Evolutionary conservation across 2,888 invertebrate genomes (phyloP), one percentile per base, ranked within the genome.

Genomic region (Chaetogeoica ovagalla): DNA sequence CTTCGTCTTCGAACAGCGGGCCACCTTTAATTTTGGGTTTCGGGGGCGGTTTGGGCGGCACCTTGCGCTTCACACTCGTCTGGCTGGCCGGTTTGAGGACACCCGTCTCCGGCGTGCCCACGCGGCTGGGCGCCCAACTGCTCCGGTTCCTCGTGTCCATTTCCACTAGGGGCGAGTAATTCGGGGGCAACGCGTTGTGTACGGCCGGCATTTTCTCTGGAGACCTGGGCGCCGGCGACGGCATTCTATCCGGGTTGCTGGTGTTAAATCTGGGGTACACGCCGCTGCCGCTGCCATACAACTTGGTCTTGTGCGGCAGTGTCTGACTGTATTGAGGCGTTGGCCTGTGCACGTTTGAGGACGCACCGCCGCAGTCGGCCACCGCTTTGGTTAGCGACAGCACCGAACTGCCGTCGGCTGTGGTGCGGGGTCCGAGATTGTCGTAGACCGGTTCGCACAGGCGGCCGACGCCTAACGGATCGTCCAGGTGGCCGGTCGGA

Each of bases 1-100:
- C 93, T 87, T 94, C 94, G 86, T 94, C 94, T 86, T 94, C 94
- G 85, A 94, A 94, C 83, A 94, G 87, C 82, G 94, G 93, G 84
- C 93, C 93, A 84, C 89, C 91, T 8, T 91, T 89, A 74, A 89
- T 94, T 87, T 93, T 94, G 74, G 93, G 93, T 84, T 93, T 93
- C 48, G 94, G 94, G 17, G 94, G 94, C 69, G 94, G 94, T 84
- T 93, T 89, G 2, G 94, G 94, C 19, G 94, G 94, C 82, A 94
- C 91, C 87, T 94, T 94, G 37, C 83, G 82, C 76, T 82, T 82
- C 39, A 75, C 37, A 70, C 66, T 57, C 76, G 76, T 74, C 72
- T 82, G 48, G 63, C 82, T 79, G 62, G 82, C 77, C 60, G 65
- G 81, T 59, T 66, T 59, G 30, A 63, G 62, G 8, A 75, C 75